Base-by-base conservation (phyloP, 2,797 vertebrate genomes). In the Tadarida brasiliensis region DNA sequence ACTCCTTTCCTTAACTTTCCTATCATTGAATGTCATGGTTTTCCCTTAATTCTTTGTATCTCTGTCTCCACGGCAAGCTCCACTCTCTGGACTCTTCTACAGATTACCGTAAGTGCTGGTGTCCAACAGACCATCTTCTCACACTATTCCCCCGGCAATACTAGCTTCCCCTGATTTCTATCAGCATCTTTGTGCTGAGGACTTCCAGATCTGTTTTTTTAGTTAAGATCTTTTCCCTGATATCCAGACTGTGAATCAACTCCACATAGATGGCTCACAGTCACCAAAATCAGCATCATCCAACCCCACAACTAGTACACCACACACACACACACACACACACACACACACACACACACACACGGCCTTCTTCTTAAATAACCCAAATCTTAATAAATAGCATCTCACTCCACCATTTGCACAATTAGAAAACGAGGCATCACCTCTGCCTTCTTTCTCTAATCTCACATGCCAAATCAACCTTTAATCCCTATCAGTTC, bases 381-480 rank as follows among this genome's bases (percentile, higher is more conserved):
- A n/a, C 57, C n/a, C 9, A 17, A 56, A 49, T 11, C 11, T 49
- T 56, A 87, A 78, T 44, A 88, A 93, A 89, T 15, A 57, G 2
- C 2, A 84, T 51, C 35, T 87, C 0, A 70, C 15, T 35, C 26
- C 8, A 86, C 8, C 39, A 57, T 51, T 28, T 89, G 28, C 1
- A 61, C 12, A 81, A 59, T 47, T 81, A 81, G 59, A 84, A 81
- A 88, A 49, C 2, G 5, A 0, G 3, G 5, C 7, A 61, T 78
- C 19, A n/a, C 28, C 26, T 91, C 30, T 92, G 17, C 22, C 70
- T 94, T 80, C 65, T 67, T 94, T 76, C 28, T 71, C 20, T 92
- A 68, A 83, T 28, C 17, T 4, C 28, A 63, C 17, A 15, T 19
- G 9, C n/a, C 49, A 87, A 73, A 49, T 68, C 24, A 82, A 73